Base-by-base conservation (phyloP, 2,113 vertebrate genomes). In the Syrrhaptes paradoxus region DNA sequence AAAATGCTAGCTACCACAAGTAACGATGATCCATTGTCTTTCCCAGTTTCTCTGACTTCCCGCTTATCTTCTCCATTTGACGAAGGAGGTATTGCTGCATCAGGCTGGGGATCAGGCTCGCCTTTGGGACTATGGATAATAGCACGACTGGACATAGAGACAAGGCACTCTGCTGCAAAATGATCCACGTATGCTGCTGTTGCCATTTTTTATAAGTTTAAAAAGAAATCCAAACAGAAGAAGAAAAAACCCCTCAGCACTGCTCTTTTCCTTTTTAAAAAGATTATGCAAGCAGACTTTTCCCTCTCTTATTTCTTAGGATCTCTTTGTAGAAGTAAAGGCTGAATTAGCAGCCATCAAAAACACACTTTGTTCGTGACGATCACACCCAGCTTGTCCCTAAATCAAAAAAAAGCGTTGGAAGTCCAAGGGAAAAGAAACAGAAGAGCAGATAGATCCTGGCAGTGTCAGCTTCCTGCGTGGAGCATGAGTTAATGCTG, bases 121-220 rank as follows among this genome's bases (percentile, higher is more conserved):
- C 98, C 98, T 96, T 97, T 97, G 72, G 98, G 98, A 89, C 93
- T 96, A 81, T 99, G 99, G 55, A 99, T 98, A 88, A 99, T 95
- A 85, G 98, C 99, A 89, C 98, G 98, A 82, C 98, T 99, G 96
- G 99, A 99, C 99, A 99, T 99, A 65, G 99, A 99, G 97, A 99
- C 99, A 98, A 99, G 99, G 98, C 99, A 99, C 98, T 99, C 99
- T 91, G 99, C 99, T 97, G 99, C 99, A 97, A 99, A 99, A 97
- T 99, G 99, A 98, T 99, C 99, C 98, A 98, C 98, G 59, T 96
- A 98, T 26, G 98, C 98, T 71, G 97, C 97, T 74, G 97, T 95
- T 96, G 98, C 98, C 98, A 99, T 99, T 97, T 98, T 97, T 93
- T 38, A 7, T 59, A 74, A 94, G 92, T 87, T 91, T 74, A n/a